A percentile compares a stretch with the other conserved stretches of the same genome.
phyloP scores from a whole-genome alignment of 1,140 invertebrate genomes.

The Formica exsecta region DNA sequence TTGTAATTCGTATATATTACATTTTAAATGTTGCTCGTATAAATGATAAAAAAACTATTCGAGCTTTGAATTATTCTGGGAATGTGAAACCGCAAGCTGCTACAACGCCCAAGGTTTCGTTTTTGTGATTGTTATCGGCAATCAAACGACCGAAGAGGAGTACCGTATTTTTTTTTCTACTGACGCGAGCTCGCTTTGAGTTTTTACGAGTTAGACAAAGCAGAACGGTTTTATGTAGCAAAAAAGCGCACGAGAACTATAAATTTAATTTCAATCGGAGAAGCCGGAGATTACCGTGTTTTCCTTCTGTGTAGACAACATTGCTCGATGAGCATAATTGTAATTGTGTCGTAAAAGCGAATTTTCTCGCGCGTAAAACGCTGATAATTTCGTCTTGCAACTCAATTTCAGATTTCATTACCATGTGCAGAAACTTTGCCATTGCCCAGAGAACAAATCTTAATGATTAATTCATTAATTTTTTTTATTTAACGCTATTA shows the following conservation, averaged over 20 bases:
- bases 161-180: not conserved
- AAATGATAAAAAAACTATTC: too few relatives aligned
- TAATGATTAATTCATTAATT: slow-evolving; percentile 12
- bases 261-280: not conserved
- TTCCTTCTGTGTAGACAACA: not conserved
- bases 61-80: too few relatives aligned
- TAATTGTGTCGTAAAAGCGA: slow-evolving; percentile 22
- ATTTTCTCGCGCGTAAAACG: slow-evolving; percentile 9
- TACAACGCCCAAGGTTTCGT: too few relatives aligned
- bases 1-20: not conserved
- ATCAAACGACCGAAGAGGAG: not conserved
- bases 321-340: slow-evolving; percentile 11
- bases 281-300: not conserved
- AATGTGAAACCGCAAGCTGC: too few relatives aligned
- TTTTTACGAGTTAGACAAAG: slow-evolving; percentile 23
- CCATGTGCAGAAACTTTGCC: not conserved
- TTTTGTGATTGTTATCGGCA: not conserved
- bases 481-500: not conserved
- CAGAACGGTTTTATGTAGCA: not conserved
- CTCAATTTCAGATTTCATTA: not conserved
- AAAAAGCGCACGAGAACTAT: not conserved
- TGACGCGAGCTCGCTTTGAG: not conserved
- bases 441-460: not conserved
- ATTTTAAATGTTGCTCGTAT: too few relatives aligned
- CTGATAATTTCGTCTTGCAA: not conserved